Conservation (phyloP, 2,888 invertebrate species). For the Cylindroiulus punctatus region DNA sequence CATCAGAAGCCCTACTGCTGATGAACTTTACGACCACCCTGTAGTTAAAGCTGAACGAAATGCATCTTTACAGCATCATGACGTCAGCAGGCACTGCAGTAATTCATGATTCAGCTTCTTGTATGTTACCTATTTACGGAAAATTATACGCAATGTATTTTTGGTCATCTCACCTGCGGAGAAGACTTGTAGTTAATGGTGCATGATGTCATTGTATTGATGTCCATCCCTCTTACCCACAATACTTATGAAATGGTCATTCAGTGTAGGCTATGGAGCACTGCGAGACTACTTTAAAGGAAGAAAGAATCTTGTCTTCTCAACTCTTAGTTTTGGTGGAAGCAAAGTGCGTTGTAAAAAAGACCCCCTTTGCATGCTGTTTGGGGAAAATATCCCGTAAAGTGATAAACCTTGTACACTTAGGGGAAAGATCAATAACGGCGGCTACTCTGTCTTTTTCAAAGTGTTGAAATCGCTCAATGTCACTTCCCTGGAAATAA, state of each 20-base stretch:
- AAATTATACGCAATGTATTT: too few species aligned
- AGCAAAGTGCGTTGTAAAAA: background rate
- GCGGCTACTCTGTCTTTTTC: background rate
- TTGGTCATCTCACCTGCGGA: too few species aligned
- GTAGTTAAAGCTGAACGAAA: too few species aligned
- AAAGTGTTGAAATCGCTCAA: slow-evolving; percentile 40
- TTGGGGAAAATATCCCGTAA: background rate
- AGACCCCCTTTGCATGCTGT: background rate
- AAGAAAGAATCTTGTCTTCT: background rate
- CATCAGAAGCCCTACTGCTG: too few species aligned
- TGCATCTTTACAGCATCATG: background rate
- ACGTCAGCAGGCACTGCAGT: background rate
- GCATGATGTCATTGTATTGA: background rate
- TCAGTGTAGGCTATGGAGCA: background rate
- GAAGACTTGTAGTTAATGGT: background rate
- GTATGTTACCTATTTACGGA: background rate
- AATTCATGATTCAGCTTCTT: background rate
- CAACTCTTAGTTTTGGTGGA: background rate
- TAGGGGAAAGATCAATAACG: slow-evolving; percentile 23
- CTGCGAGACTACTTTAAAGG: background rate
- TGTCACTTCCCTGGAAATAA: slow-evolving; percentile 30
- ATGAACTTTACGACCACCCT: too few species aligned
- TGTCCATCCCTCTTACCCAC: background rate
- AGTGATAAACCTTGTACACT: slow-evolving; percentile 45
- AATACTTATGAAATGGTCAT: background rate